Conservation (phyloP, 92 coral and sea anemone genomes). For the Paragorgia papillata region DNA sequence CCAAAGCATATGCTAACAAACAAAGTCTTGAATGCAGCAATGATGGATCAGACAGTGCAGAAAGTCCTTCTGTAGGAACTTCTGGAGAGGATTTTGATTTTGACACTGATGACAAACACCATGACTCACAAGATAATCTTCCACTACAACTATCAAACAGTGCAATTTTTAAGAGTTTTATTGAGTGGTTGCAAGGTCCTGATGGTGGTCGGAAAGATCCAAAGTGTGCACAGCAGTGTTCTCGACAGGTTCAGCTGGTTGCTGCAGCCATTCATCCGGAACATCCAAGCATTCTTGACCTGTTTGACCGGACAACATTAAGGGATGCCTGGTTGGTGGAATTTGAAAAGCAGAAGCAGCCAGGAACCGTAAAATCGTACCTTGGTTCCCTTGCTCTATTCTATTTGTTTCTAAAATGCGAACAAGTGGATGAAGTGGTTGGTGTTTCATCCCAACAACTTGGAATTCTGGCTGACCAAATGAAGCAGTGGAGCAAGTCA, state of each 20-base stretch:
- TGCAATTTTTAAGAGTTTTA: neutral
- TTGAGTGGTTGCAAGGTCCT: slow-evolving; percentile 17
- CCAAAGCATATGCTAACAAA: too few species aligned
- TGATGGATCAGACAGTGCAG: too few species aligned
- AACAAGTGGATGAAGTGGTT: neutral
- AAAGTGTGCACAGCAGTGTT: slow-evolving; percentile 1
- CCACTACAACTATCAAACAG: too few species aligned
- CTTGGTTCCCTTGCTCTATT: neutral
- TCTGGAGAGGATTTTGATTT: too few species aligned
- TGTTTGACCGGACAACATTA: neutral
- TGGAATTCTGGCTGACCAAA: neutral
- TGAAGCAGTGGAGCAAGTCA: slow-evolving; percentile 7
- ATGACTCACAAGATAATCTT: too few species aligned
- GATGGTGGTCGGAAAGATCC: slow-evolving; percentile 10
- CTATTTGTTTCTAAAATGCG: neutral
- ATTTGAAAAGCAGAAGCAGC: neutral
- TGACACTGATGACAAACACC: too few species aligned
- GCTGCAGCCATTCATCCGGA: neutral
- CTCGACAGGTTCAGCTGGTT: neutral
- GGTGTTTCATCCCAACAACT: neutral
- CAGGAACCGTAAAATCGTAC: slow-evolving; percentile 4
- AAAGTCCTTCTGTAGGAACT: too few species aligned
- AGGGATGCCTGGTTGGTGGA: neutral
- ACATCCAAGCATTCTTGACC: neutral
- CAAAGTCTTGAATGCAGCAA: too few species aligned